These are phyloP conservation scores for Agrochola circellaris DNA, from an alignment of 2,888 invertebrate species.

Conservation along the genomic window DNA sequence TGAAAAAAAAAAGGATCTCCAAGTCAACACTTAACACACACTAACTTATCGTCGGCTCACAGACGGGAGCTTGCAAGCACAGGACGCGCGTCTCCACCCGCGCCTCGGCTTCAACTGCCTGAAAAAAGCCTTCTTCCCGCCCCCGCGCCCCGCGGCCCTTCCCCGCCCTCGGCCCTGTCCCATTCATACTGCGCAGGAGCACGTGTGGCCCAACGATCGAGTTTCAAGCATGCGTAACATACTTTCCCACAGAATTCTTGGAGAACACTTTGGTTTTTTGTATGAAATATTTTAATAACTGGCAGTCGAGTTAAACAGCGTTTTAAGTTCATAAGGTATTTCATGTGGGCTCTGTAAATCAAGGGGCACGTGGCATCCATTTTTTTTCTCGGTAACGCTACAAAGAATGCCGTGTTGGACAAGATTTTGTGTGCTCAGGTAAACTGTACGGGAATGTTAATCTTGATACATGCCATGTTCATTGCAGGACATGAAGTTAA, in stretches of 20 bases:
- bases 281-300: constrained; percentile 69
- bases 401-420: constrained; percentile 48
- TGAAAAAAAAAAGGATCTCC: constrained; percentile 39
- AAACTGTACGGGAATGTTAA: constrained; percentile 50
- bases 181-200: constrained; percentile 80
- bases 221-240: constrained; percentile 85
- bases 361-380: constrained; percentile 62
- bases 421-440: constrained; percentile 54
- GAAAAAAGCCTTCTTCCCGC: constrained; percentile 87
- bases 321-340: constrained; percentile 57
- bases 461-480: constrained; percentile 38
- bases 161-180: constrained; percentile 75
- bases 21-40: constrained; percentile 54
- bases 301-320: constrained; percentile 47
- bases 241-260: constrained; percentile 83
- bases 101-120: constrained; percentile 85
- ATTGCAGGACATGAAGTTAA: constrained; percentile 34
- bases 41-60: constrained; percentile 38
- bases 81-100: constrained; percentile 79
- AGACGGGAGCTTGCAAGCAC: constrained; percentile 62
- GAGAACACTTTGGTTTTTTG: constrained; percentile 69
- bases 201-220: constrained; percentile 86
- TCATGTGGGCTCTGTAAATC: constrained; percentile 44
- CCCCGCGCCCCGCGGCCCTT: constrained; percentile 71
- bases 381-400: constrained; percentile 50